Percentiles rank a stretch among this genome's conserved stretches.
These are phyloP conservation scores for Zhengitettix transpicula DNA, from an alignment of 2,888 invertebrate species.

Conservation along the genomic window DNA sequence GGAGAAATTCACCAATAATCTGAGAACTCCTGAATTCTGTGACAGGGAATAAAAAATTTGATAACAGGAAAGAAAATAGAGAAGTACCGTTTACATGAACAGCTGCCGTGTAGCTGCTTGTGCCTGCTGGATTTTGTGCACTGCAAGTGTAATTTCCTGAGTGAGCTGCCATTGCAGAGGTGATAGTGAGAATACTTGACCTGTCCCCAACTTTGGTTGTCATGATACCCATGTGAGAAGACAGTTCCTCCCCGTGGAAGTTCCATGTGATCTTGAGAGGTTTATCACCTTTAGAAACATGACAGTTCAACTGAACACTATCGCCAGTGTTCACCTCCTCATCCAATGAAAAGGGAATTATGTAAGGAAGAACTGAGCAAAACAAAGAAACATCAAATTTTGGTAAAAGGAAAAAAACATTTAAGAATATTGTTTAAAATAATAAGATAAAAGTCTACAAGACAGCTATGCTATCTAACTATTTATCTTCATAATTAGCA, in stretches of 20 bases:
- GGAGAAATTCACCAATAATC: too few relatives aligned
- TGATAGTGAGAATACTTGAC: conserved; percentile 12
- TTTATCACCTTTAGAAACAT: conserved; percentile 20
- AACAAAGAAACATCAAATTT: not conserved
- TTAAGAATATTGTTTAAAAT: not conserved
- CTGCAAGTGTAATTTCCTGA: conserved; percentile 59
- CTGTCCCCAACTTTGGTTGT: conserved; percentile 1
- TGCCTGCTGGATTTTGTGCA: conserved; percentile 49
- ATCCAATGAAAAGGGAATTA: conserved; percentile 19
- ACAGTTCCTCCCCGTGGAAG: conserved; percentile 16
- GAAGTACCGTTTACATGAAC: conserved; percentile 53
- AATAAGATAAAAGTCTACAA: too few relatives aligned
- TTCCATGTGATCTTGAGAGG: conserved; percentile 18
- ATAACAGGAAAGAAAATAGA: not conserved
- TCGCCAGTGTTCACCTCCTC: conserved; percentile 23
- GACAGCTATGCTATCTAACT: too few relatives aligned
- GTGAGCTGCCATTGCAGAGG: conserved; percentile 42
- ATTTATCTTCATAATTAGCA: too few relatives aligned
- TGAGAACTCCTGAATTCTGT: too few relatives aligned
- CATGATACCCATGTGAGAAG: conserved; percentile 1
- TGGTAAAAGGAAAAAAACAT: not conserved
- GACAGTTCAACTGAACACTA: conserved; percentile 20
- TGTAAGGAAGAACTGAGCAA: conserved; percentile 14
- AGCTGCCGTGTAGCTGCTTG: conserved; percentile 43
- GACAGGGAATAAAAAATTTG: too few relatives aligned